These are phyloP conservation scores for Rhinogobio ventralis DNA, from an alignment of 2,797 vertebrate species.

Conservation along the genomic window DNA sequence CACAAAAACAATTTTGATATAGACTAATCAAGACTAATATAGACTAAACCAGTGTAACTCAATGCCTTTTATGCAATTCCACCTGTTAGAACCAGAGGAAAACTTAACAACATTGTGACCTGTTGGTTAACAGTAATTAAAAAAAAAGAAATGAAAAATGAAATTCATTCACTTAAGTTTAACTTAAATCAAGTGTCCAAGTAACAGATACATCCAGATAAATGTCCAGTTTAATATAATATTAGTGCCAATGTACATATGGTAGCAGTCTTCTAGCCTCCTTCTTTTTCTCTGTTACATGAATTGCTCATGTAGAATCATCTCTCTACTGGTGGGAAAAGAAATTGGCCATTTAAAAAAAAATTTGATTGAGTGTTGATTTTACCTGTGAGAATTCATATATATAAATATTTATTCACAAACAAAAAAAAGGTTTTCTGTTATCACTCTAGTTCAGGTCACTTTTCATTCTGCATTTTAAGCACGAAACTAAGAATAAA, in stretches of 20 bases:
- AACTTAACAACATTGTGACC: not conserved
- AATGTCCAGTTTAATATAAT: not conserved
- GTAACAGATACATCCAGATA: not conserved
- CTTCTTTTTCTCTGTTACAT: not conserved
- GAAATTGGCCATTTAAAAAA: too few relatives aligned
- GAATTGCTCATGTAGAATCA: not conserved
- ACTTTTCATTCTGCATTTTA: not conserved
- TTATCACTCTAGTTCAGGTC: not conserved
- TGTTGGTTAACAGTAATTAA: not conserved
- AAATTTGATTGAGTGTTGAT: too few relatives aligned
- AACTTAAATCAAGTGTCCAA: not conserved
- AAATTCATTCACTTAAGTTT: not conserved
- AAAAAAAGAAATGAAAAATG: not conserved
- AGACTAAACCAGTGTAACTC: not conserved
- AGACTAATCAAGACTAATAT: too few relatives aligned
- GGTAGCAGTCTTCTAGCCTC: not conserved
- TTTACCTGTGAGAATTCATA: too few relatives aligned
- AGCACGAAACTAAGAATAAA: conserved; percentile 1
- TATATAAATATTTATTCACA: not conserved
- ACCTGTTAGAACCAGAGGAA: not conserved
- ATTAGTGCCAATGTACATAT: not conserved
- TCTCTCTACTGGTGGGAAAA: too few relatives aligned
- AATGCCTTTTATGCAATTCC: not conserved
- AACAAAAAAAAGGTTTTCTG: not conserved
- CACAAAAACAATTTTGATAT: not conserved